Evolutionary conservation across 2,797 vertebrate genomes (phyloP), one percentile per base, ranked within the genome.

Genomic region (Hemitrygon akajei): DNA sequence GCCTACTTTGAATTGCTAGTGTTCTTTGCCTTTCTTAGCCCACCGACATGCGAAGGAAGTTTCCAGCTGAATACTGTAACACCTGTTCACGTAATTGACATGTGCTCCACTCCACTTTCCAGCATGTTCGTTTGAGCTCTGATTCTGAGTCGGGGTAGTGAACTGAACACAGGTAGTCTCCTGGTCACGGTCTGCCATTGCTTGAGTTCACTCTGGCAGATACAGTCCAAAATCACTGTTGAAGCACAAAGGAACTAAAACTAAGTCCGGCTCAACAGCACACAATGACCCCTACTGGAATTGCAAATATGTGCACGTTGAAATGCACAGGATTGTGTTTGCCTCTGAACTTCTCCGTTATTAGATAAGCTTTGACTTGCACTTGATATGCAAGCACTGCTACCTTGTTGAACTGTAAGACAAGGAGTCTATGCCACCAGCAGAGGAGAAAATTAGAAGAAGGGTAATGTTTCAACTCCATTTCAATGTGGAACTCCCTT

Each of bases 11-110:
- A 87, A 87, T 87, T 87, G 84, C 84, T 58, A n/a, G 58, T 63
- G 47, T 63, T 89, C n/a, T 37, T 40, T 34, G n/a, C 34, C n/a
- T 66, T 60, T 63, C 86, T 69, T n/a, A 89, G 86, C 63, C 86
- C 34, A 22, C n/a, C 60, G 63, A 37, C 63, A 2, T 37, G 86
- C 37, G 86, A 89, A 89, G 86, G 86, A 89, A 69, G 86, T 69
- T 89, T 89, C 86, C 86, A 89, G 86, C 86, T 89, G 86, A 86
- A 69, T 89, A 37, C n/a, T 69, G 34, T 63, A 89, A 69, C 86
- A 89, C 86, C 86, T 89, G 86, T 60, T 89, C 60, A 11, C n/a
- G 18, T 89, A 89, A 89, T 89, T 69, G 86, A 30, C 60, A 66
- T 66, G 58, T 69, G 86, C 63, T 89, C n/a, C 60, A 37, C n/a